phyloP scores from a whole-genome alignment of 2,797 vertebrate genomes.

The Trichosurus vulpecula region DNA sequence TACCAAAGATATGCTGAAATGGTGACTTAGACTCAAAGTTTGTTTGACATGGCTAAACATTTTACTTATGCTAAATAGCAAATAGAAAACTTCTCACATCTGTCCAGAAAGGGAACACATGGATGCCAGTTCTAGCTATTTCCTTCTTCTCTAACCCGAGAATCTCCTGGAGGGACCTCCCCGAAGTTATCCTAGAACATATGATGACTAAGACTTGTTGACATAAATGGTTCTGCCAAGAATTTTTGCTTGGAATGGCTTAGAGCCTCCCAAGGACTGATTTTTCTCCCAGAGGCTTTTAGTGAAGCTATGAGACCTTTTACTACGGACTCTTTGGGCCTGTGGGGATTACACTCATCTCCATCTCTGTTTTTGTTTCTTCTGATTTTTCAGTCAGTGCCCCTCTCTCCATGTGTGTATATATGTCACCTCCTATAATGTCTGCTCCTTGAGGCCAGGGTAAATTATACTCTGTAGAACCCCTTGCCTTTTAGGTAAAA shows the following conservation, averaged over 20 bases:
- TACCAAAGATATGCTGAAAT: constrained; percentile 45
- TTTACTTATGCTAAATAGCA: constrained; percentile 33
- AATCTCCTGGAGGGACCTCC: not conserved
- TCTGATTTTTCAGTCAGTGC: not conserved
- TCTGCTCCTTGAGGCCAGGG: not conserved
- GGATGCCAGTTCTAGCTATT: constrained; percentile 37
- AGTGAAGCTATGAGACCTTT: not conserved
- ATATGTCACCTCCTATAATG: not conserved
- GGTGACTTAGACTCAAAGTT: constrained; percentile 7
- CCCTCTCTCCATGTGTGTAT: not conserved
- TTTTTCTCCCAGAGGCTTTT: constrained; percentile 13
- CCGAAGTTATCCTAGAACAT: constrained; percentile 36
- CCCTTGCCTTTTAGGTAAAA: not conserved
- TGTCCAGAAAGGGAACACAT: constrained; percentile 29
- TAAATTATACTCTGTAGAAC: not conserved
- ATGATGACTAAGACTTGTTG: constrained; percentile 44
- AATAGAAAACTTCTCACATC: constrained; percentile 24
- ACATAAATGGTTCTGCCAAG: constrained; percentile 23
- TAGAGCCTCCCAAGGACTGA: constrained; percentile 16
- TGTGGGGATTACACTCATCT: not conserved
- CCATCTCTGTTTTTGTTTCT: not conserved
- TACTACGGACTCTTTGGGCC: not conserved
- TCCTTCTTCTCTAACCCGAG: constrained; percentile 20
- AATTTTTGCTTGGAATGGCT: constrained; percentile 33
- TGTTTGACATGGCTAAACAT: constrained; percentile 31